Base-by-base conservation (phyloP, 2,888 invertebrate genomes). In the Athripsodes cinereus region DNA sequence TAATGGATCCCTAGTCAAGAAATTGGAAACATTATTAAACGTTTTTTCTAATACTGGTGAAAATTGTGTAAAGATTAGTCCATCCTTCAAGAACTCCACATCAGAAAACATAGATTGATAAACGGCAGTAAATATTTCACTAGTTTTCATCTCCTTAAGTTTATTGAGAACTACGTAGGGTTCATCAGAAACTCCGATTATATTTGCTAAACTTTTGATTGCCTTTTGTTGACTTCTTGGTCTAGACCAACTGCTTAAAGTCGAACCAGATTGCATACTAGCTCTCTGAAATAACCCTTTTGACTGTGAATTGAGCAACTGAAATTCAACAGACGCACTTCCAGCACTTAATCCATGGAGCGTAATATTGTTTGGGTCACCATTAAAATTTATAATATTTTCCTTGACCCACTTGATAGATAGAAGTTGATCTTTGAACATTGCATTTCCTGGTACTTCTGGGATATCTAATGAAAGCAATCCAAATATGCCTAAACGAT, bases 1-100 rank as follows among this genome's bases (percentile, higher is more conserved):
- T 66, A 83, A 51, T 68, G 86, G 67, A 64, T 71, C 51, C 75
- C 75, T 0, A 3, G n/a, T n/a, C 13, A 58, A 31, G 35, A 61
- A 61, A 21, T 54, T n/a, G 16, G 55, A 20, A 8, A 58, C 21
- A 31, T 47, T 22, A n/a, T 22, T 16, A 52, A 57, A 57, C 18
- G 5, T 10, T 47, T 58, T 58, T 58, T 61, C 61, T 11, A 61
- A 53, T 2, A 61, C 61, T 10, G 61, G 61, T 11, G 46, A 34
- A 54, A 78, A 79, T 26, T 6, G 16, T 18, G n/a, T 40, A 40
- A 40, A 40, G 13, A 40, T 40, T 2, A n/a, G 16, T 2, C 40
- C 40, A 40, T 13, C 13, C 13, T 13, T 40, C 2, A 8, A n/a
- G 13, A 40, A 13, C 40, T 40, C 40, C 40, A n/a, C 52, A 16